Base-by-base conservation (phyloP, 2,888 invertebrate genomes). In the Tenthredo amoena region DNA sequence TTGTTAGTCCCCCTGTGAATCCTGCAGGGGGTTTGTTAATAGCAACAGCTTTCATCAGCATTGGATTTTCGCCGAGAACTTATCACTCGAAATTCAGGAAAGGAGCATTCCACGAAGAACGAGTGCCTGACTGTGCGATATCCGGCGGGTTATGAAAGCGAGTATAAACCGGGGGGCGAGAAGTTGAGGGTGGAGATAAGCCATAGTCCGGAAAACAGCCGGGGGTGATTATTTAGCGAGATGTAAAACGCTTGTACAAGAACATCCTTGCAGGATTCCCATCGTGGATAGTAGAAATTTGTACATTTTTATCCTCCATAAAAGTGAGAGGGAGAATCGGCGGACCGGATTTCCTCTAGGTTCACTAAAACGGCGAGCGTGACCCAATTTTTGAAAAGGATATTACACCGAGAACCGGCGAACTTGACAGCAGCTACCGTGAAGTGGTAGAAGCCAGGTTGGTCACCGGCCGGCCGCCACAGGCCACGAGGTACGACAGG, bases 161-260 rank as follows among this genome's bases (percentile, higher is more conserved):
- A n/a, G 74, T 15, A 10, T 31, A 43, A 40, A 74, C 43, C 21
- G 15, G n/a, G 74, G 74, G 21, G 74, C 26, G n/a, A 74, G 21
- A 47, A 74, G 43, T 74, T 43, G 21, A 43, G 43, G 74, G 43
- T 5, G 40, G 3, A 74, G 74, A 74, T 74, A 74, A 74, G 74
- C 74, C 21, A 31, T 26, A 40, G 40, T 6, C 10, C 21, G 43
- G 43, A 26, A 74, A 74, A 43, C 43, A 43, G 43, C 43, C 43
- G 43, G 74, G 43, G 74, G 26, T 26, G 74, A 40, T 47, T 40
- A 43, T 74, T 74, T 47, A 12, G 74, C 74, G 74, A 74, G 43
- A 74, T 74, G 74, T 74, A 43, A 74, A 43, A 43, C 74, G 74
- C 26, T 47, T n/a, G 21, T 18, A 74, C 12, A 21, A 74, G 26